phyloP scores from a whole-genome alignment of 2,888 invertebrate species.

The Dicranocentrus wangi region DNA sequence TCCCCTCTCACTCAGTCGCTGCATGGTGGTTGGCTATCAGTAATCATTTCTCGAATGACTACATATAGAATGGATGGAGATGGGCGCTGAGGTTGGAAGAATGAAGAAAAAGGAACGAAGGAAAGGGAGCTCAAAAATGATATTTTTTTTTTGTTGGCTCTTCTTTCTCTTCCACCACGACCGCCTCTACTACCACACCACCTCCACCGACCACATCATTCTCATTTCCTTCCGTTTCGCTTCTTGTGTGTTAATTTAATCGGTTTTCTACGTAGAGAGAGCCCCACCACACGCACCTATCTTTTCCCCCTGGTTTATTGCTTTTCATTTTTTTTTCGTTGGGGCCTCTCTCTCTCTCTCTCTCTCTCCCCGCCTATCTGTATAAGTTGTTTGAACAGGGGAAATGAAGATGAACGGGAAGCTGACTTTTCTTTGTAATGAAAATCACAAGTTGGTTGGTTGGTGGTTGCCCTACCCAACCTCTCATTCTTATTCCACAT shows the following conservation, averaged over 20 bases:
- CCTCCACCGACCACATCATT: slow-evolving; percentile 1
- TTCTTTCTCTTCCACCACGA: too few relatives aligned
- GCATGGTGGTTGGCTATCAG: too few relatives aligned
- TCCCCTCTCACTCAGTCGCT: too few relatives aligned
- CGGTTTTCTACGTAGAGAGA: slow-evolving; percentile 49
- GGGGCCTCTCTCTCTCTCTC: slow-evolving; percentile 45
- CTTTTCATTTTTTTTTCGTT: slow-evolving; percentile 56
- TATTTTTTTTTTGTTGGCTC: too few relatives aligned
- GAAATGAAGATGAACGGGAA: slow-evolving; percentile 21
- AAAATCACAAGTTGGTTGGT: slow-evolving; percentile 49
- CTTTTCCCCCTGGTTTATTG: slow-evolving; percentile 59
- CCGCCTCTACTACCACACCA: slow-evolving; percentile 28
- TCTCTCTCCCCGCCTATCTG: slow-evolving; percentile 9
- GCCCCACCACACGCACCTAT: slow-evolving; percentile 43
- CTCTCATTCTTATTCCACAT: slow-evolving; percentile 20
- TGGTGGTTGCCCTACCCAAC: slow-evolving; percentile 12
- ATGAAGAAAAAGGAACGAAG: too few relatives aligned
- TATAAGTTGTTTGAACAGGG: slow-evolving; percentile 36
- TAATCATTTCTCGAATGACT: too few relatives aligned
- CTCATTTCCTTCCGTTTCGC: slow-evolving; percentile 54
- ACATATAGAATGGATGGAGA: too few relatives aligned
- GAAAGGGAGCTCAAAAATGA: too few relatives aligned
- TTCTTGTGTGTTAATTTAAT: slow-evolving; percentile 57
- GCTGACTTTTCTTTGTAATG: slow-evolving; percentile 44
- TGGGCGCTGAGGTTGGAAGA: too few relatives aligned